These are phyloP conservation scores for Stramonita haemastoma DNA, from an alignment of 2,888 invertebrate species.

Conservation along the genomic window DNA sequence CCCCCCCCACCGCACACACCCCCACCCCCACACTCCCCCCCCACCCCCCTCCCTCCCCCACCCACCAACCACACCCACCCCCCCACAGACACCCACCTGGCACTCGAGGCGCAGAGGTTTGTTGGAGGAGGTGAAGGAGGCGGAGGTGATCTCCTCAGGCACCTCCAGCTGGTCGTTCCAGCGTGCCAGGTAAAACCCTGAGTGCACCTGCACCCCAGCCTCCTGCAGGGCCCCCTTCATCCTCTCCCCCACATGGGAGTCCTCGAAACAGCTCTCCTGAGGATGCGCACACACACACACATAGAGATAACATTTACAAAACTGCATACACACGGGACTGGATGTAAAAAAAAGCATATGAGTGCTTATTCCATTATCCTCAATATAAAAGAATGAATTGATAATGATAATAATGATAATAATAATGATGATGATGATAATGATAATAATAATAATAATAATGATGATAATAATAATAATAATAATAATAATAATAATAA, in stretches of 20 bases:
- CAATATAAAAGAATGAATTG: no score
- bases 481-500: no score
- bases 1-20: neutral
- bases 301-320: no score
- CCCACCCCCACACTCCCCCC: neutral
- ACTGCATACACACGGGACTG: no score
- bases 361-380: no score
- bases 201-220: conserved; percentile 67
- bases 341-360: no score
- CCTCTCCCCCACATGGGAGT: conserved; percentile 67
- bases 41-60: neutral
- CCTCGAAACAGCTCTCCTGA: conserved; percentile 69
- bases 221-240: conserved; percentile 61
- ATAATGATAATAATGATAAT: no score
- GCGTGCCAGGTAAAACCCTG: conserved; percentile 69
- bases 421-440: no score
- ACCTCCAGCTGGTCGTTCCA: conserved; percentile 71
- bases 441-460: no score
- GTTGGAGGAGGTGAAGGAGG: conserved; percentile 67
- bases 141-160: conserved; percentile 58
- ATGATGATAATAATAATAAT: no score
- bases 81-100: conserved; percentile 58
- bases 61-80: neutral
- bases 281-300: no score
- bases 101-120: conserved; percentile 67